phyloP scores from a whole-genome alignment of 2,113 vertebrate species.

The Procavia capensis region DNA sequence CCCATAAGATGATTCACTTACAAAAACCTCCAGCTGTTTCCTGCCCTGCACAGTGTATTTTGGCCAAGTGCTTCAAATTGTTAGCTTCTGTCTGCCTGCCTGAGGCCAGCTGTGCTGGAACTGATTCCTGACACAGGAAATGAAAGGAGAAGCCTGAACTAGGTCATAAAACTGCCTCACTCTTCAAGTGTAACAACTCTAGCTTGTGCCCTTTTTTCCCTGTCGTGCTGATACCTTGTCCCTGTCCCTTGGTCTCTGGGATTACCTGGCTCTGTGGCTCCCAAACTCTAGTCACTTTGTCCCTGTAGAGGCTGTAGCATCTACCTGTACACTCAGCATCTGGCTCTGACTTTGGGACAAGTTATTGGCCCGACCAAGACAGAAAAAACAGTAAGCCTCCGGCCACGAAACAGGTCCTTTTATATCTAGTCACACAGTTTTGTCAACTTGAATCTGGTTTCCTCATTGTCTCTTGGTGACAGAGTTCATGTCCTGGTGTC shows the following conservation, averaged over 20 bases:
- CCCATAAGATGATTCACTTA: constrained; percentile 6
- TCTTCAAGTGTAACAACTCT: constrained; percentile 42
- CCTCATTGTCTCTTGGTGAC: neutral
- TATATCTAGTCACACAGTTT: neutral
- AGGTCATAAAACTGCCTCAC: constrained; percentile 70
- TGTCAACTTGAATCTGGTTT: neutral
- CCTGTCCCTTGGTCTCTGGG: neutral
- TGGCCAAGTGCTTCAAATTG: constrained; percentile 67
- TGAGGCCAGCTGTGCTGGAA: constrained; percentile 63
- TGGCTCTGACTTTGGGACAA: neutral
- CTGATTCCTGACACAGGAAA: constrained; percentile 63
- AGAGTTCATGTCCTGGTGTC: neutral
- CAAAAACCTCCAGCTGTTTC: constrained; percentile 12
- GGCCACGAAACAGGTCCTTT: neutral
- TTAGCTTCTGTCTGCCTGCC: constrained; percentile 13
- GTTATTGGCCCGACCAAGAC: neutral
- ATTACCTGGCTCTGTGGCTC: neutral
- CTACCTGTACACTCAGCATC: neutral
- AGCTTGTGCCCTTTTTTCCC: constrained; percentile 36
- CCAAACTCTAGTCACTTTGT: neutral
- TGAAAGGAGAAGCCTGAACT: constrained; percentile 45
- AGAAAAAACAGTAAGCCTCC: neutral
- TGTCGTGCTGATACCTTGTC: neutral
- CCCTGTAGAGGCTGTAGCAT: neutral
- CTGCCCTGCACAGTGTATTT: neutral